Base-by-base conservation (phyloP, 2,888 invertebrate genomes). In the Rhagonycha lutea region DNA sequence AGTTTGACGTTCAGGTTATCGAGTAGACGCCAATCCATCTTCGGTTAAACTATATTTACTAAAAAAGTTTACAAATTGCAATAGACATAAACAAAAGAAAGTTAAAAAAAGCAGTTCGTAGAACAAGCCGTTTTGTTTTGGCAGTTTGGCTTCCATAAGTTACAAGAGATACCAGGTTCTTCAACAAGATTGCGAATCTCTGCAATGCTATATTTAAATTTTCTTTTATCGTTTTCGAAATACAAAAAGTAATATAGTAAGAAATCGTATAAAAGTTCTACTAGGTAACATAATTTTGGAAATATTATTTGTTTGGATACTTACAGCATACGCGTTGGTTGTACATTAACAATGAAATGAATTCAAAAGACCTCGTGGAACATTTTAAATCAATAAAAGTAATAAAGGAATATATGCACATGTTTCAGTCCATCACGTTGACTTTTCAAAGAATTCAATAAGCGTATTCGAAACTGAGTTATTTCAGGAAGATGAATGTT, bases 381-480 rank as follows among this genome's bases (percentile, higher is more conserved):
- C 69, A 74, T 68, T 72, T 72, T 61, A 74, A 74, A 77, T 77
- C 77, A 72, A 77, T 77, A 77, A 85, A 85, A 86, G 86, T 85
- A 86, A 86, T 86, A 86, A 85, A 84, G 82, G 78, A 83, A 83
- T 83, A 86, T 84, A 84, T 85, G 85, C 85, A 84, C 85, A 84
- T 85, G 85, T 86, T 83, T 83, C 83, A 84, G 84, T 85, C 85
- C 85, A 85, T 86, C 86, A 84, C 82, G 81, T 82, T 82, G 84
- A 83, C 84, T 84, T 84, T 83, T 83, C 82, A 78, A 83, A 84
- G 84, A 85, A 85, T 85, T 85, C 85, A 85, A 85, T 85, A 85
- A 85, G 83, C 71, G 72, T 71, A 77, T 72, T 83, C 83, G 82
- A 77, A 82, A 77, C 83, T 81, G 80, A 81, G 81, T 80, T 82